These are phyloP conservation scores for Zoanthus solanderi DNA, from an alignment of 92 coral and sea anemone genomes.

Conservation along the genomic window DNA sequence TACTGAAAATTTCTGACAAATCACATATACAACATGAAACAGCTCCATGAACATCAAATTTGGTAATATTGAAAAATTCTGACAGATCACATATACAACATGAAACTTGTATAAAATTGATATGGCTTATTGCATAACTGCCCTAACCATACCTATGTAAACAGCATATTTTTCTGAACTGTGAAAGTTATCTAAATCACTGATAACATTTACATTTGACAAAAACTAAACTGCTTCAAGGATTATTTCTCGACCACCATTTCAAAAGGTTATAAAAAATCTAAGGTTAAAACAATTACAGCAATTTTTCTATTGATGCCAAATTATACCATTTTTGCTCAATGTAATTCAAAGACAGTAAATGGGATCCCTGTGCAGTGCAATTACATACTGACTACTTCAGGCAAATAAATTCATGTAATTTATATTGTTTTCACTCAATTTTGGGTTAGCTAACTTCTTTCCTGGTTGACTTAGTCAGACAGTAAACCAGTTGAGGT, in stretches of 20 bases:
- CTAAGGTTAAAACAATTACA: neutral
- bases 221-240: neutral
- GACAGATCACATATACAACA: too few relatives aligned
- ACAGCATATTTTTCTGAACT: too few relatives aligned
- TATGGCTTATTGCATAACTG: too few relatives aligned
- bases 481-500: neutral
- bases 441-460: neutral
- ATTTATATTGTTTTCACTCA: neutral
- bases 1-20: too few relatives aligned
- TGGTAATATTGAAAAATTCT: too few relatives aligned
- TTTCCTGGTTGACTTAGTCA: neutral
- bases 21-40: neutral
- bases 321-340: neutral
- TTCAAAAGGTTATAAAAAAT: neutral
- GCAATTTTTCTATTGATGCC: neutral
- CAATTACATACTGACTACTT: neutral
- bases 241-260: neutral
- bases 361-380: neutral
- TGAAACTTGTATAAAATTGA: too few relatives aligned
- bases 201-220: too few relatives aligned
- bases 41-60: neutral
- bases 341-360: neutral
- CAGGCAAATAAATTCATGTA: neutral
- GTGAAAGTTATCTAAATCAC: too few relatives aligned
- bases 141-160: too few relatives aligned